A percentile compares a stretch with the other conserved stretches of the same genome.
phyloP scores from a whole-genome alignment of 37 sponge, comb jelly and placozoan genomes.

The Oopsacas minuta region DNA sequence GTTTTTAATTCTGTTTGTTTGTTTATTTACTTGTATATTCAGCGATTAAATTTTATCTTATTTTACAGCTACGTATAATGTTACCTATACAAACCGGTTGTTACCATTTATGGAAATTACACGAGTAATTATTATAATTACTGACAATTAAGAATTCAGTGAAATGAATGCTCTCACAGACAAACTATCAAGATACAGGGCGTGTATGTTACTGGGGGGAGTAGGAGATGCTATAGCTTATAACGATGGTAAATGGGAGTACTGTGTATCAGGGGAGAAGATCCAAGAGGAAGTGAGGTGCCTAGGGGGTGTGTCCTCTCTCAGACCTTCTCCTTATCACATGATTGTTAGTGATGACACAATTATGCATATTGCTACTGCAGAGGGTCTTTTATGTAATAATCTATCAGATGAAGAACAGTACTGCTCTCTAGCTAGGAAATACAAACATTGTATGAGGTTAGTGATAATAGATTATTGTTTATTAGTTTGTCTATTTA shows the following conservation, averaged over 20 bases:
- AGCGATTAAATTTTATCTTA: too few species aligned
- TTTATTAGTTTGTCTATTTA: not conserved
- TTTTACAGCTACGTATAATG: too few species aligned
- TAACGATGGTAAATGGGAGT: slow-evolving; percentile 68
- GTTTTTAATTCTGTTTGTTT: too few species aligned
- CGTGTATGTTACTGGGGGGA: slow-evolving; percentile 56
- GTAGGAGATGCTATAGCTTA: slow-evolving; percentile 76
- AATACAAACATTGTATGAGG: slow-evolving; percentile 26
- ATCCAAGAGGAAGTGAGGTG: slow-evolving; percentile 38
- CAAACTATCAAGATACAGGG: not conserved
- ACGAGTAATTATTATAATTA: too few species aligned
- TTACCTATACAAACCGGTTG: too few species aligned
- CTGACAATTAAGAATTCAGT: too few species aligned
- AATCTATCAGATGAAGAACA: slow-evolving; percentile 12
- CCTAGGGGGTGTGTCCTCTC: slow-evolving; percentile 43
- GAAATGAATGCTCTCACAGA: not conserved
- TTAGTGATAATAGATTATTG: not conserved
- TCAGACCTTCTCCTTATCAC: slow-evolving; percentile 26
- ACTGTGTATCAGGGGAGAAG: slow-evolving; percentile 35
- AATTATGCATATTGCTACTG: slow-evolving; percentile 37
- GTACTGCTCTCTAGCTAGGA: slow-evolving; percentile 13
- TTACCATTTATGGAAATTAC: too few species aligned
- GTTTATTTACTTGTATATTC: too few species aligned
- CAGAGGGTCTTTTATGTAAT: slow-evolving; percentile 26
- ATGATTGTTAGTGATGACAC: slow-evolving; percentile 50